Percentiles rank a stretch among this genome's conserved stretches.
Conservation (phyloP, 2,888 invertebrate genomes). For the Andricus quercusramuli region DNA sequence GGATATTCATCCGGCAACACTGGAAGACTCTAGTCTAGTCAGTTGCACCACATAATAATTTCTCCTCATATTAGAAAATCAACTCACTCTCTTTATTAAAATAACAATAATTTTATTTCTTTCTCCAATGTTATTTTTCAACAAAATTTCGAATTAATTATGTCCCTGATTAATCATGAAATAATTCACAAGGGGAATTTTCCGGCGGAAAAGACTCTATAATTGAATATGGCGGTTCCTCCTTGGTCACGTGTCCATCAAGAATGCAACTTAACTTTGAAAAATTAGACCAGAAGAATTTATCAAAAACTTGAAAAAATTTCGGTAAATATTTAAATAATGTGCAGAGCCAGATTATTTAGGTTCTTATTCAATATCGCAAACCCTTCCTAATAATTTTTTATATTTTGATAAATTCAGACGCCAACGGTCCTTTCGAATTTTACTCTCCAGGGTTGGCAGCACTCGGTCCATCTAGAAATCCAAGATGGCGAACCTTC, state of each 20-base stretch:
- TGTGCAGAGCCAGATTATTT: not conserved
- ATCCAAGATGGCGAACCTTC: constrained; percentile 16
- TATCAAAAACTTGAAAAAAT: not conserved
- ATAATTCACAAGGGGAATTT: not conserved
- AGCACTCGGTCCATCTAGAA: constrained; percentile 17
- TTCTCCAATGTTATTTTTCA: not conserved
- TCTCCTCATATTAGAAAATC: not conserved
- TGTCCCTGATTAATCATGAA: not conserved
- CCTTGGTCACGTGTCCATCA: constrained; percentile 24
- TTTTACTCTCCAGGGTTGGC: not conserved
- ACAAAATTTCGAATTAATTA: not conserved
- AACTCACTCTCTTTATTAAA: not conserved
- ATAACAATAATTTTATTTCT: not conserved
- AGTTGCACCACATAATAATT: not conserved
- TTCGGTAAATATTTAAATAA: not conserved
- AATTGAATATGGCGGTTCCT: constrained; percentile 40
- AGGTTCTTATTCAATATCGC: not conserved
- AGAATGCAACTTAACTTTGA: constrained; percentile 18
- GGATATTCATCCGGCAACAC: constrained; percentile 25
- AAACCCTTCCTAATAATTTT: not conserved
- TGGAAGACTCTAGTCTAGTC: constrained; percentile 19
- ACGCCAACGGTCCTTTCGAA: constrained; percentile 12
- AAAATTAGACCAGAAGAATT: not conserved
- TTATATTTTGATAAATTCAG: not conserved
- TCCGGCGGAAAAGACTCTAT: constrained; percentile 19